Evolutionary conservation across 2,113 vertebrate genomes (phyloP).

Genomic region (Chascanopsetta lugubris): DNA sequence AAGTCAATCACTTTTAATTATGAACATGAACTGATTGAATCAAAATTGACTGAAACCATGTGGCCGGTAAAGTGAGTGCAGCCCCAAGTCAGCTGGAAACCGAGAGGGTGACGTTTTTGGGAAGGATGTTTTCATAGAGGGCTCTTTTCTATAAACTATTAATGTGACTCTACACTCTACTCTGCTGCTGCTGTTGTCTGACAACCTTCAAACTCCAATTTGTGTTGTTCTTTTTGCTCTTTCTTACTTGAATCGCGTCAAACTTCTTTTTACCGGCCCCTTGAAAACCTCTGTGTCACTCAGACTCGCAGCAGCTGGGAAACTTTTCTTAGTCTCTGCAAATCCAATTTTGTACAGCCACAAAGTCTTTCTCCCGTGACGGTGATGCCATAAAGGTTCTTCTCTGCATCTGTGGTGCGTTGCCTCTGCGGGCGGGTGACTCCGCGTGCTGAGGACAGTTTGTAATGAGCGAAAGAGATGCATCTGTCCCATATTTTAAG

Average conservation of each 20-base stretch:
- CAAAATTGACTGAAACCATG: too few relatives aligned
- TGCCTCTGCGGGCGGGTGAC: conserved; percentile 51
- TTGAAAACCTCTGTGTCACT: conserved; percentile 21
- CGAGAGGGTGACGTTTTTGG: background rate
- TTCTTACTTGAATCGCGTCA: conserved; percentile 33
- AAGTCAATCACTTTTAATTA: too few relatives aligned
- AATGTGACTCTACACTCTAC: conserved; percentile 28
- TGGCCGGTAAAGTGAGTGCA: too few relatives aligned
- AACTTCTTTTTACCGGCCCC: conserved; percentile 15
- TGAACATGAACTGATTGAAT: too few relatives aligned
- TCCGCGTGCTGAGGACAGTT: conserved; percentile 47
- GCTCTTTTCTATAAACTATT: conserved; percentile 50
- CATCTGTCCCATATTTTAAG: conserved; percentile 73
- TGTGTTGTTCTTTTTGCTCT: conserved; percentile 18
- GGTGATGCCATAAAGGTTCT: conserved; percentile 30
- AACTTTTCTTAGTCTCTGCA: conserved; percentile 18
- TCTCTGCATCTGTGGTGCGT: conserved; percentile 45
- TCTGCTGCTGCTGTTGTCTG: conserved; percentile 40
- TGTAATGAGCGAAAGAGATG: conserved; percentile 53
- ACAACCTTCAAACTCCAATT: conserved; percentile 25
- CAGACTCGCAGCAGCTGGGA: conserved; percentile 19
- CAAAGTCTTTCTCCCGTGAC: conserved; percentile 35
- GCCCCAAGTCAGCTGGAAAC: too few relatives aligned
- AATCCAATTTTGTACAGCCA: conserved; percentile 26
- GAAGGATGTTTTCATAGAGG: conserved; percentile 30